Conservation (phyloP, 1,140 invertebrate genomes). For the Eufriesea mexicana region DNA sequence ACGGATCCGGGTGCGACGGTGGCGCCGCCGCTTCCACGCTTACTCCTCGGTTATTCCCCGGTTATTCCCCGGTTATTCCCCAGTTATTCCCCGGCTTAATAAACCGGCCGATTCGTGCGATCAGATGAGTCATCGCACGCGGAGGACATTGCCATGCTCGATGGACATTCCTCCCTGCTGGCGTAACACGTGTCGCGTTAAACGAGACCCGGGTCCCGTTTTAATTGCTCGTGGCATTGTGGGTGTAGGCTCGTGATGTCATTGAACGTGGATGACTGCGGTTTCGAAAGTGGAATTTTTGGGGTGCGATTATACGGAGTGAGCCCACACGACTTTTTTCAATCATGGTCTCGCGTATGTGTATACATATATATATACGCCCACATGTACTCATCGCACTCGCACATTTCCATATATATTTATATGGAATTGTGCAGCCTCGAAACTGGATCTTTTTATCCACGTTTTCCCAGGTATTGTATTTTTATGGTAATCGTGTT, state of each 20-base stretch:
- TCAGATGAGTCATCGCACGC: conserved; percentile 23
- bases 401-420: no score
- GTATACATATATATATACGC: no score
- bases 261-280: background rate
- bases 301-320: background rate
- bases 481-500: no score
- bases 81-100: conserved; percentile 7
- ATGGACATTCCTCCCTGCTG: conserved; percentile 34
- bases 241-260: conserved; percentile 14
- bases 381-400: no score
- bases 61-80: no score
- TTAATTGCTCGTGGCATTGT: background rate
- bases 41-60: background rate
- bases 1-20: conserved; percentile 11
- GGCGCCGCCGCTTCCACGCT: no score
- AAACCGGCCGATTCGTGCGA: background rate
- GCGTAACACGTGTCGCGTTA: conserved; percentile 30
- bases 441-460: no score
- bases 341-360: no score
- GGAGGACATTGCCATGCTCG: conserved; percentile 26
- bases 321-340: background rate
- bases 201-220: conserved; percentile 3
- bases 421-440: no score
- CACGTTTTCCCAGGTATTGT: no score
- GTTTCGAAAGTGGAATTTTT: background rate